A percentile compares a stretch with the other conserved stretches of the same genome.
phyloP scores from a whole-genome alignment of 1,140 invertebrate genomes.

The Cydia splendana region DNA sequence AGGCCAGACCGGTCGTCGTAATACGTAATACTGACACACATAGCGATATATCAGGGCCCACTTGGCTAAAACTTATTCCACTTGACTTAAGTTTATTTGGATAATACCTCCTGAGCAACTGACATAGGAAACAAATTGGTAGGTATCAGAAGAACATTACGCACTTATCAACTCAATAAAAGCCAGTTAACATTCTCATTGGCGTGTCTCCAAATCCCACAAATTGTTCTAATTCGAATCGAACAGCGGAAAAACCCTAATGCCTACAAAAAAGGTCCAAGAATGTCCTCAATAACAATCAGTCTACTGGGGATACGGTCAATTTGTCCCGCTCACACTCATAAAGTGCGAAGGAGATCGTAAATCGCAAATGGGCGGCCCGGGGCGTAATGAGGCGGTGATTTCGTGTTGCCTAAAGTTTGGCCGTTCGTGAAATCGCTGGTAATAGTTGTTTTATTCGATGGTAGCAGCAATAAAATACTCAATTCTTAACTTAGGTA shows the following conservation, averaged over 20 bases:
- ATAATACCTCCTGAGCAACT: no score
- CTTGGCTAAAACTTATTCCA: no score
- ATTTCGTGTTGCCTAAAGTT: neutral
- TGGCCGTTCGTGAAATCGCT: slow-evolving; percentile 11
- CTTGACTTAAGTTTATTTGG: neutral
- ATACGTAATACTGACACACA: neutral
- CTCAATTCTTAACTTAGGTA: neutral
- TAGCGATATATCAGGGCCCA: neutral
- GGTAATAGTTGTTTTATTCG: slow-evolving; percentile 17
- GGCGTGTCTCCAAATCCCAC: neutral
- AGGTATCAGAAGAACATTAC: neutral
- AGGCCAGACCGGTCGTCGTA: no score
- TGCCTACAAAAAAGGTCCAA: slow-evolving; percentile 2
- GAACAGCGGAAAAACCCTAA: neutral
- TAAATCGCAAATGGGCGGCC: neutral
- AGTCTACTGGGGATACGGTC: neutral
- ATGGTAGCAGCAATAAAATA: neutral
- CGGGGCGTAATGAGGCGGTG: neutral
- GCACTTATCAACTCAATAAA: neutral
- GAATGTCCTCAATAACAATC: slow-evolving; percentile 5
- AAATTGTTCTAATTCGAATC: slow-evolving; percentile 12
- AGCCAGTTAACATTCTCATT: neutral
- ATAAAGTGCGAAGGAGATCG: slow-evolving; percentile 12
- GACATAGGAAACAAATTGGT: neutral
- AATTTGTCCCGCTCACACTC: slow-evolving; percentile 7